phyloP scores from a whole-genome alignment of 2,113 vertebrate species.

The Eudorcas thomsonii region DNA sequence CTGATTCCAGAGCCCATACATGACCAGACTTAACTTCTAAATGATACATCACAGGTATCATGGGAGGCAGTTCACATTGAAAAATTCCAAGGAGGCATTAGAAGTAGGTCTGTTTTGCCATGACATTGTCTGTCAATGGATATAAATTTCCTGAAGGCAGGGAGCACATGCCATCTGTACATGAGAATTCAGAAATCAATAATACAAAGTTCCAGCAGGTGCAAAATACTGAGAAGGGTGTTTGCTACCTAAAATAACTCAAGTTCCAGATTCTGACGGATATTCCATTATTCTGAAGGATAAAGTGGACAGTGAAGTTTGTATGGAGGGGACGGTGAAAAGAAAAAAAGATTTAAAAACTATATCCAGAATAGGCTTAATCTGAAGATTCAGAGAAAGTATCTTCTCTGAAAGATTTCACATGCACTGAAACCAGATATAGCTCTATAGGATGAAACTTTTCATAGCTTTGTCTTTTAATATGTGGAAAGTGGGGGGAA shows the following conservation, averaged over 20 bases:
- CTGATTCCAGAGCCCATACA: background rate
- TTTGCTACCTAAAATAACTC: background rate
- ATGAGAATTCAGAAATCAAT: background rate
- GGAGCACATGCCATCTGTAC: background rate
- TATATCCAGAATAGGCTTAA: slow-evolving; percentile 9
- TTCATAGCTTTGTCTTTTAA: slow-evolving; percentile 9
- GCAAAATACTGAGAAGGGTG: background rate
- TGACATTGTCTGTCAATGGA: background rate
- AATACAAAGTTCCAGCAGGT: background rate
- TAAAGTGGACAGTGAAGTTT: background rate
- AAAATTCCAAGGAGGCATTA: background rate
- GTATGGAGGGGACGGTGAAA: background rate
- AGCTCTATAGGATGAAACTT: background rate
- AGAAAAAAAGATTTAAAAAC: background rate
- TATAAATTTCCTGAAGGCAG: background rate
- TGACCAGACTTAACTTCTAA: background rate
- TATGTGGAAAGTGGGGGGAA: background rate
- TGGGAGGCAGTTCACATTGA: background rate
- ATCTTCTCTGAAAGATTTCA: background rate
- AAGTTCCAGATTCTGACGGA: background rate
- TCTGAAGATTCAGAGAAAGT: background rate
- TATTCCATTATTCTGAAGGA: background rate
- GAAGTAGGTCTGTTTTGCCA: background rate
- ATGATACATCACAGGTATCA: background rate
- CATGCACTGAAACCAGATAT: background rate